Evolutionary conservation across 2,797 vertebrate species (phyloP).

Genomic region (Hapalemur alaotrensis): DNA sequence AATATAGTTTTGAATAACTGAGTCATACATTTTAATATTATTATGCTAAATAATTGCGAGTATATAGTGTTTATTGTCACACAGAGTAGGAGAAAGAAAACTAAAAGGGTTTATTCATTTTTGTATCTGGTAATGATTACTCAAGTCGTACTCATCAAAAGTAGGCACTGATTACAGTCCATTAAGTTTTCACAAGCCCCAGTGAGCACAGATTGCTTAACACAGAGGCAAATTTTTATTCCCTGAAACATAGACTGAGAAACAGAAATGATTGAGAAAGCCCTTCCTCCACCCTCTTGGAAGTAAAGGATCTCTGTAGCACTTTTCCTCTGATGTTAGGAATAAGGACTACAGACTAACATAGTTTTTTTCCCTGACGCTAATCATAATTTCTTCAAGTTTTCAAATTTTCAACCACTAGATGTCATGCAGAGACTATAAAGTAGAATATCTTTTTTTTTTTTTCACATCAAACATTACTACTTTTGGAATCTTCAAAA

Average conservation of each 20-base stretch:
- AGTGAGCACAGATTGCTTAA: neutral
- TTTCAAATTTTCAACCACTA: constrained; percentile 63
- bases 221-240: neutral
- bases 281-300: neutral
- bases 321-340: neutral
- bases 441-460: neutral
- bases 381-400: neutral
- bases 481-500: neutral
- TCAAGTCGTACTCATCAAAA: neutral
- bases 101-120: neutral
- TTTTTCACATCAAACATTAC: neutral
- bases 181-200: neutral
- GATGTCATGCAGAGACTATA: constrained; percentile 70
- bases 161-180: neutral
- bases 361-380: neutral
- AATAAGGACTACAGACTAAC: neutral
- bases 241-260: neutral
- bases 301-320: neutral
- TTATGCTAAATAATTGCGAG: neutral
- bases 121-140: neutral
- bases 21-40: neutral
- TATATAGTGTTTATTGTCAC: neutral
- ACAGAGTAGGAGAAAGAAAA: neutral
- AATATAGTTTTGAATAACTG: neutral
- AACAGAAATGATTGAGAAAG: neutral